These are phyloP conservation scores for Coenonympha arcania DNA, from an alignment of 2,888 invertebrate species.

Conservation along the genomic window DNA sequence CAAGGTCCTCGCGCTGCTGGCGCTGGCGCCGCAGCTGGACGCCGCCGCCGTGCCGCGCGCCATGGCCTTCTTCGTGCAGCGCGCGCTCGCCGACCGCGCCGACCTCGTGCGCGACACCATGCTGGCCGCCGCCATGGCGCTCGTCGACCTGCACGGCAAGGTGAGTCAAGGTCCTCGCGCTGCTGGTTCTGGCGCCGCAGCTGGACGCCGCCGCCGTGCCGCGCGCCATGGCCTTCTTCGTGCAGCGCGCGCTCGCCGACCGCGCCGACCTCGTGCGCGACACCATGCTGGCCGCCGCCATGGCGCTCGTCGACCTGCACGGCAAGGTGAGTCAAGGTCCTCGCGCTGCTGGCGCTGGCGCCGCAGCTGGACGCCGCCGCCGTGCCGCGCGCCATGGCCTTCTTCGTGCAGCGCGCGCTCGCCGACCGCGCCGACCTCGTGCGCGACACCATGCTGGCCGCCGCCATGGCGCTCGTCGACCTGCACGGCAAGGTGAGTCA, in stretches of 20 bases:
- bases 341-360: conserved; percentile 84
- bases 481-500: conserved; percentile 89
- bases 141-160: conserved; percentile 95
- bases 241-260: conserved; percentile 90
- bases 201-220: conserved; percentile 80
- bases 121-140: conserved; percentile 93
- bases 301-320: conserved; percentile 91
- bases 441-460: conserved; percentile 91
- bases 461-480: conserved; percentile 93
- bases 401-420: conserved; percentile 89
- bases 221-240: conserved; percentile 84
- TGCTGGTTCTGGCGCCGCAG: conserved; percentile 83
- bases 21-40: conserved; percentile 82
- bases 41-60: conserved; percentile 79
- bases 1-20: conserved; percentile 78
- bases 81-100: conserved; percentile 89
- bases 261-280: conserved; percentile 85
- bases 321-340: conserved; percentile 82
- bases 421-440: conserved; percentile 88
- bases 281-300: conserved; percentile 95
- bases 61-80: conserved; percentile 88
- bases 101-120: conserved; percentile 89
- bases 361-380: conserved; percentile 78
- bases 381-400: conserved; percentile 81
- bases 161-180: conserved; percentile 71